Base-by-base conservation (phyloP, 2,113 vertebrate genomes). In the Garra rufa region DNA sequence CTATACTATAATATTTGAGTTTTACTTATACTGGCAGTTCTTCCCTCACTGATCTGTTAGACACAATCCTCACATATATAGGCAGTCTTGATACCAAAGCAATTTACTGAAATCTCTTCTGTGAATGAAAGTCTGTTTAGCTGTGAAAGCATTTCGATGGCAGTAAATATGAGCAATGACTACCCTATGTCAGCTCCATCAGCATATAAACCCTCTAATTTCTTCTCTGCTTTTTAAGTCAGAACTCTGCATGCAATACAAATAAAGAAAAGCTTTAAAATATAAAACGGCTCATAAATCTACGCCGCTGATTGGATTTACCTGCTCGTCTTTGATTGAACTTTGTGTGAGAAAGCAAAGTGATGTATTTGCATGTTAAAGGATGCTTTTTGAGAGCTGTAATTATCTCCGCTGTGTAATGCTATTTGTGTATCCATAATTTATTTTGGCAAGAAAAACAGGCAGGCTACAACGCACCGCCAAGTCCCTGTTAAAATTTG, bases 401-500 rank as follows among this genome's bases (percentile, higher is more conserved):
- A 93, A 94, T 94, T 92, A 94, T 94, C 93, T 91, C 89, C 89
- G 89, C 90, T 90, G 91, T 92, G 92, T 92, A 93, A 92, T 91
- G 89, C 91, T 94, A 94, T 94, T 95, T 93, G 92, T 91, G 90
- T 93, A 93, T 94, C 93, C 92, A 92, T 93, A 91, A 94, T 93
- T 93, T 94, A 94, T 94, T 94, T 93, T 87, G 86, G 88, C 88
- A 88, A 91, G 89, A 90, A 92, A 92, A 92, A 92, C 90, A 94
- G 82, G 81, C 91, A 90, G 93, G 91, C 91, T 88, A 91, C 89
- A 86, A 86, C 85, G 87, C 19, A 84, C 88, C 92, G 93, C 92
- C 93, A 93, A 92, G 89, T 90, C 90, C 89, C 88, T 88, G 90
- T 91, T 90, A 92, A 92, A 90, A 90, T 90, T 87, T 65, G 63